Conservation (phyloP, 2,113 vertebrate species). For the Sminthopsis crassicaudata region DNA sequence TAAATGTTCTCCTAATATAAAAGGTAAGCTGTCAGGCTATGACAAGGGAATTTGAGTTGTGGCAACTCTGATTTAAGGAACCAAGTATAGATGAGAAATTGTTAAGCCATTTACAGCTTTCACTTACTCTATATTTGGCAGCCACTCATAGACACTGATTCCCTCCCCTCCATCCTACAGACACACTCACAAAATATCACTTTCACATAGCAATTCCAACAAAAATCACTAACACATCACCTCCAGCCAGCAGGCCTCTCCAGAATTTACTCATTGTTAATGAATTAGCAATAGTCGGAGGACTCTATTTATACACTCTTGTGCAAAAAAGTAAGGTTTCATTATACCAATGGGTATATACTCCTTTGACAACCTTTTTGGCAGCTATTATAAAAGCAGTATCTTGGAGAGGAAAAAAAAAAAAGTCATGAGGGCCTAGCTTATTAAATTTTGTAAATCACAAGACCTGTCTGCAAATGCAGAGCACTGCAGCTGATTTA, state of each 20-base stretch:
- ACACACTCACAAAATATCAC: conserved; percentile 72
- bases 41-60: conserved; percentile 57
- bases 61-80: conserved; percentile 35
- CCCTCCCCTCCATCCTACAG: rapidly evolving
- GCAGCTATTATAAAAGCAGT: conserved; percentile 64
- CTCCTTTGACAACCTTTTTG: conserved; percentile 73
- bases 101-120: conserved; percentile 53
- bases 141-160: background rate
- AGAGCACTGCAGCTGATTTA: conserved; percentile 75
- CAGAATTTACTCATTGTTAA: conserved; percentile 77
- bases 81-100: conserved; percentile 48
- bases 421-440: conserved; percentile 50
- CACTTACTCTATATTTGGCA: conserved; percentile 52
- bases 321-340: conserved; percentile 46
- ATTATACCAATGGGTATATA: conserved; percentile 63
- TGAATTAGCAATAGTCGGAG: conserved; percentile 73
- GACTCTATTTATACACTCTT: conserved; percentile 58
- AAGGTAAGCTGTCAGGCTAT: conserved; percentile 55
- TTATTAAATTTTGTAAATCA: conserved; percentile 84
- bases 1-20: background rate
- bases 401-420: conserved; percentile 53
- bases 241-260: conserved; percentile 34
- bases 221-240: conserved; percentile 58
- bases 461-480: conserved; percentile 76
- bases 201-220: conserved; percentile 51